Base-by-base conservation (phyloP, 1,140 invertebrate species). In the Bombus waltoni region DNA sequence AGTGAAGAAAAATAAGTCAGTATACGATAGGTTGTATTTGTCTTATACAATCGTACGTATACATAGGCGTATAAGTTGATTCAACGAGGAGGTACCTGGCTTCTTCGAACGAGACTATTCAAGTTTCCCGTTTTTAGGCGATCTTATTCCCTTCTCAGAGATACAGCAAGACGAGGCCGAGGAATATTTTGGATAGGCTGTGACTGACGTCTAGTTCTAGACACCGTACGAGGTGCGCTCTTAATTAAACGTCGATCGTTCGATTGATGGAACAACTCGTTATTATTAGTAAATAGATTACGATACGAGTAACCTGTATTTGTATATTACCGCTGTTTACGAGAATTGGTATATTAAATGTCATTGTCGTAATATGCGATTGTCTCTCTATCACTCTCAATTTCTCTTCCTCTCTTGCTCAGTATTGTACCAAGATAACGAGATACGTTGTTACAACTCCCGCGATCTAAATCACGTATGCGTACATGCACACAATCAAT, bases 391-490 rank as follows among this genome's bases (percentile, higher is more conserved):
- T 71, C 68, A n/a, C 42, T 80, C 15, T 71, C 10, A 32, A n/a
- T 28, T 22, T 65, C 22, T 76, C 32, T 53, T 40, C 57, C 44
- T 74, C 53, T 77, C n/a, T 77, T 32, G 47, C 53, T 59, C 28
- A 38, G 59, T 62, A 97, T 89, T 97, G 97, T 91, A 97, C 96
- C 28, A 97, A 93, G 87, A 97, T 97, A 0, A 97, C 97, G 82
- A 97, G 93, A 93, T 97, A 97, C 1, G 97, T 97, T 0, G 97
- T 97, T 2, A 97, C 97, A 25, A 96, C 96, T 18, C 96, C 96
- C 1, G 96, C 95, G 57, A 97, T 96, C 97, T 97, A 93, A 72
- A 96, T 96, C 65, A 78, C 22, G 73, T 28, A 3, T 18, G 22
- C 32, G 25, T 10, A 38, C 8, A 42, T 25, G 32, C 18, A 35